A percentile compares a stretch with the other conserved stretches of the same genome.
phyloP scores from a whole-genome alignment of 2,797 vertebrate species.

The Enteromius unitaeniatus region DNA sequence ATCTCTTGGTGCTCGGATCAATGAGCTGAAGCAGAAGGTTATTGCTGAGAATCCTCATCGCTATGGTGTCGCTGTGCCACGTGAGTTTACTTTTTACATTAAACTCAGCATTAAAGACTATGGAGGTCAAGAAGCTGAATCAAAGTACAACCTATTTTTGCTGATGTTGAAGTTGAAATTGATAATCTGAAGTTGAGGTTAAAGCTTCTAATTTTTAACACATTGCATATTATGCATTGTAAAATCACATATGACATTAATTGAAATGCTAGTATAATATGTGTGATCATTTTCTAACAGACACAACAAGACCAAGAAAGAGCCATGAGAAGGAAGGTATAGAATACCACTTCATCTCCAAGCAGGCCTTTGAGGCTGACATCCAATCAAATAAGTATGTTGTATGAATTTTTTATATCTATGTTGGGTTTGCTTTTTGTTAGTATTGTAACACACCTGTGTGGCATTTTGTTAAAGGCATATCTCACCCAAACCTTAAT shows the following conservation, averaged over 20 bases:
- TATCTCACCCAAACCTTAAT: background rate
- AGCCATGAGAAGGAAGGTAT: conserved; percentile 91
- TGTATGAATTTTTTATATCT: background rate
- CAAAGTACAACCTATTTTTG: background rate
- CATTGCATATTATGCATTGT: background rate
- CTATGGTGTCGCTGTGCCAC: conserved; percentile 90
- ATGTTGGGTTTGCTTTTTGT: conserved; percentile 4
- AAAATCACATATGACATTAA: background rate
- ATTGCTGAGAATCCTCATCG: conserved; percentile 89
- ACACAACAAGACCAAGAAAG: conserved; percentile 90
- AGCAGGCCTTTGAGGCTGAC: conserved; percentile 88
- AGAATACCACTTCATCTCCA: conserved; percentile 93
- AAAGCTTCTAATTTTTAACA: background rate
- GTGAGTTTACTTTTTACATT: conserved; percentile 76
- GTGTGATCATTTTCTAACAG: conserved; percentile 67
- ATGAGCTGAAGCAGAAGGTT: conserved; percentile 92
- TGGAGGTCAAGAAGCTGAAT: background rate
- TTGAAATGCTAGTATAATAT: background rate
- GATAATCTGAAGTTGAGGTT: background rate
- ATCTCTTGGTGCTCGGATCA: conserved; percentile 86
- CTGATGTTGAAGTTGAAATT: background rate
- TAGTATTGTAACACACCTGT: background rate
- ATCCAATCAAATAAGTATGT: conserved; percentile 88
- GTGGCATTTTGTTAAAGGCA: background rate
- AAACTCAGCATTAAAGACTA: background rate